Evolutionary conservation across 2,888 invertebrate genomes (phyloP).

Genomic region (Ceratothoa steindachneri): DNA sequence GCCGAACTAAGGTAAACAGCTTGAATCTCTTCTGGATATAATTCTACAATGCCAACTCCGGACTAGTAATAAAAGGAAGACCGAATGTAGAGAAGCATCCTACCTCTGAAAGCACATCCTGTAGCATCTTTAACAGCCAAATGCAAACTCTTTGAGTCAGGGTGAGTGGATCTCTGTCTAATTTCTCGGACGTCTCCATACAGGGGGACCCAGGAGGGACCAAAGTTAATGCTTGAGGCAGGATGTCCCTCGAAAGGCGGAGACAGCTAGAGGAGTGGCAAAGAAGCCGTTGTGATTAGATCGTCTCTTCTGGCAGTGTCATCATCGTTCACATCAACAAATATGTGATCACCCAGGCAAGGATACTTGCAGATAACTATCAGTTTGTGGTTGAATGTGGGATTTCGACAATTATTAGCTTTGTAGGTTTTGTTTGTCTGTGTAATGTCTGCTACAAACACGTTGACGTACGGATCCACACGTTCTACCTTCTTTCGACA

Average conservation of each 20-base stretch:
- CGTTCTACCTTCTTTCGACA: neutral
- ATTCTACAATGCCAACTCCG: neutral
- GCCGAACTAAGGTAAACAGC: slow-evolving; percentile 1
- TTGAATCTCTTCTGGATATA: slow-evolving; percentile 5
- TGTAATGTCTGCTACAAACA: neutral
- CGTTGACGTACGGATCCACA: slow-evolving; percentile 20
- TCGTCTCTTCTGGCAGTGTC: slow-evolving; percentile 18
- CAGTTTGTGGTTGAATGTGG: slow-evolving; percentile 14
- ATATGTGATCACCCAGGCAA: neutral
- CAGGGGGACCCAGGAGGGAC: slow-evolving; percentile 17
- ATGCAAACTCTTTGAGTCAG: neutral
- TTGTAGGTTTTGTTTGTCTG: slow-evolving; percentile 15
- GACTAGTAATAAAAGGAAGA: neutral
- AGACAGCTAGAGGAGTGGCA: slow-evolving; percentile 6
- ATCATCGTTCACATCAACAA: slow-evolving; percentile 19
- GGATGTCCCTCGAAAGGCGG: neutral
- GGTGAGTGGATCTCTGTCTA: neutral
- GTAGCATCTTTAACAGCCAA: neutral
- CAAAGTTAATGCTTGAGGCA: slow-evolving; percentile 12
- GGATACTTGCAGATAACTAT: slow-evolving; percentile 10
- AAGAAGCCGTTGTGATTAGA: slow-evolving; percentile 7
- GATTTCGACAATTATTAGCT: slow-evolving; percentile 7
- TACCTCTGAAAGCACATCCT: slow-evolving; percentile 19
- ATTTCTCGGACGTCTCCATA: slow-evolving; percentile 23
- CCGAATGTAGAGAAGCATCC: slow-evolving; percentile 1